Conservation (phyloP, 2,797 vertebrate genomes). For the Pelobates cultripes region DNA sequence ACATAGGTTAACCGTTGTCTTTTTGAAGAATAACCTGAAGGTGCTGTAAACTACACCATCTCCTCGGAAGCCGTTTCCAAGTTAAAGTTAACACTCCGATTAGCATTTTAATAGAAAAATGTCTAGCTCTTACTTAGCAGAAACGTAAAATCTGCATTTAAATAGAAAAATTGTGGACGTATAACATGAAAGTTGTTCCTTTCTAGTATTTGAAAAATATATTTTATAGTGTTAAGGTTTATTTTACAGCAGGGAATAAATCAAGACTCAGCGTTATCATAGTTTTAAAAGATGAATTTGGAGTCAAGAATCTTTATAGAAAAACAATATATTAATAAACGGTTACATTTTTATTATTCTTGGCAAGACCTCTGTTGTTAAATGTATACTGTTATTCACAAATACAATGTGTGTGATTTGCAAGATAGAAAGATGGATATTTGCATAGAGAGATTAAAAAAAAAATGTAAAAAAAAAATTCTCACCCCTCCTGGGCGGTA, state of each 20-base stretch:
- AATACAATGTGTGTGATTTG: not conserved
- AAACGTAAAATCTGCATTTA: slow-evolving; percentile 64
- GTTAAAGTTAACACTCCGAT: slow-evolving; percentile 67
- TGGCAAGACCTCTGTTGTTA: not conserved
- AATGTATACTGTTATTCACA: not conserved
- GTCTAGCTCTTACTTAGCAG: slow-evolving; percentile 56
- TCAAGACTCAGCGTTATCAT: slow-evolving; percentile 42
- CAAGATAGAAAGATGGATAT: too few species aligned
- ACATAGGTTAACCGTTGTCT: slow-evolving; percentile 57
- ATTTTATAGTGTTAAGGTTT: slow-evolving; percentile 54
- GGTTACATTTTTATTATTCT: not conserved
- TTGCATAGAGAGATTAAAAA: too few species aligned
- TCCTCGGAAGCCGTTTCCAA: slow-evolving; percentile 59
- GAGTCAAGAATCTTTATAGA: slow-evolving; percentile 29
- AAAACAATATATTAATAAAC: slow-evolving; percentile 28
- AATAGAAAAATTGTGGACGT: slow-evolving; percentile 59
- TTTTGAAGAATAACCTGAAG: slow-evolving; percentile 61
- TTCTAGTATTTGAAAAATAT: slow-evolving; percentile 56
- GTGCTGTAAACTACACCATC: slow-evolving; percentile 56
- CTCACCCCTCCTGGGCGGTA: too few species aligned
- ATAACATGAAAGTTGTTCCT: slow-evolving; percentile 59
- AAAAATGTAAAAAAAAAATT: too few species aligned
- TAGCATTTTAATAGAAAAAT: slow-evolving; percentile 70
- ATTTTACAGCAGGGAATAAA: slow-evolving; percentile 54
- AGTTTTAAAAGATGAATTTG: slow-evolving; percentile 49